A percentile compares a stretch with the other conserved stretches of the same genome.
Evolutionary conservation across 2,888 invertebrate genomes (phyloP).

Genomic region (Himalopsyche anomala): DNA sequence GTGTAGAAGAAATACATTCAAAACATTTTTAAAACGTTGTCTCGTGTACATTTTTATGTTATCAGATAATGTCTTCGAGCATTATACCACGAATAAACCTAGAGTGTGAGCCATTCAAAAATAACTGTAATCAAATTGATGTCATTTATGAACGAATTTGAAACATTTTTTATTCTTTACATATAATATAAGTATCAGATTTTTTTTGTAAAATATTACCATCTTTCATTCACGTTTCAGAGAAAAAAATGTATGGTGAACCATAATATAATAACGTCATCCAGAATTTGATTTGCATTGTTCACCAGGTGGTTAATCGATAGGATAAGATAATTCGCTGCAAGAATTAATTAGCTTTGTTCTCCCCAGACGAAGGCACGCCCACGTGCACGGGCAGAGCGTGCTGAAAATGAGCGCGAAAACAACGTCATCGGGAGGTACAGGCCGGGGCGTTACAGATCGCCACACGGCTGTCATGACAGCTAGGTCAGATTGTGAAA

Average conservation of each 20-base stretch:
- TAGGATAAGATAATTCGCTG: not conserved
- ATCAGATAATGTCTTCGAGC: no score
- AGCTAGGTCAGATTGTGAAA: not conserved
- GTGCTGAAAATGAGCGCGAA: constrained; percentile 39
- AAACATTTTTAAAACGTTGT: no score
- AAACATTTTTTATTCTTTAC: no score
- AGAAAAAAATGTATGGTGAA: no score
- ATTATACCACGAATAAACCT: no score
- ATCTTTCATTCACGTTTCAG: no score
- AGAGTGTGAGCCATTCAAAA: not conserved
- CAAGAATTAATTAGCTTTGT: constrained; percentile 34
- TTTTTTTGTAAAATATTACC: no score
- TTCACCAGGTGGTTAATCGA: constrained; percentile 26
- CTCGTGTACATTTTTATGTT: no score
- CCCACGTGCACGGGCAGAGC: constrained; percentile 6
- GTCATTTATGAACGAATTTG: no score
- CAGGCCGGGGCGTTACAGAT: not conserved
- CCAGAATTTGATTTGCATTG: not conserved
- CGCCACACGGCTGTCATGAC: not conserved
- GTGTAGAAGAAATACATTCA: no score
- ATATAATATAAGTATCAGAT: no score
- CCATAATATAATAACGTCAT: not conserved
- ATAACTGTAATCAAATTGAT: no score
- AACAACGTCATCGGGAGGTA: constrained; percentile 11
- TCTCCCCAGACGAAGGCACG: constrained; percentile 2